A percentile compares a stretch with the other conserved stretches of the same genome.
These are phyloP conservation scores for Phengaris alcon DNA, from an alignment of 2,888 invertebrate genomes.

Conservation along the genomic window DNA sequence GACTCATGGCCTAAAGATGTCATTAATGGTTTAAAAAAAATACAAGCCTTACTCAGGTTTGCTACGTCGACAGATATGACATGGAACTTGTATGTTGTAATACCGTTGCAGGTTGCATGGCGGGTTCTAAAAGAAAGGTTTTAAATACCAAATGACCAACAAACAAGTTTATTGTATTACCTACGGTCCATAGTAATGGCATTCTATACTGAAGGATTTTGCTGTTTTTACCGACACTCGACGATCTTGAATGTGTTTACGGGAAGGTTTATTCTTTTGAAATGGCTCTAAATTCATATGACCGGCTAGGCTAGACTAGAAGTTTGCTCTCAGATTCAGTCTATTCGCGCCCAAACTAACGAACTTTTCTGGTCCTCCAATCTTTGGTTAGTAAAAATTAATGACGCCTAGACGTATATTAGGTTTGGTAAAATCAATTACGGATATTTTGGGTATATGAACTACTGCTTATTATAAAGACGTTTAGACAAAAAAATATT, in stretches of 20 bases:
- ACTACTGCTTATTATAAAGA: too few species aligned
- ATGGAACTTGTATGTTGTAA: not conserved
- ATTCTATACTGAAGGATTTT: not conserved
- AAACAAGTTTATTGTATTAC: not conserved
- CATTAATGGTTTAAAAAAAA: not conserved
- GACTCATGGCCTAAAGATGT: not conserved
- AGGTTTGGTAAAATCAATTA: too few species aligned
- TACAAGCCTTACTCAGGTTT: not conserved
- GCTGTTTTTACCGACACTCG: not conserved
- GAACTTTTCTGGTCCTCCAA: too few species aligned
- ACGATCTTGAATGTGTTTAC: not conserved
- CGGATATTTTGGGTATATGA: too few species aligned
- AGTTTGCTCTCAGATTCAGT: too few species aligned
- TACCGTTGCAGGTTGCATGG: not conserved
- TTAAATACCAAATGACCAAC: not conserved
- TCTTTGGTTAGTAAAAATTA: too few species aligned
- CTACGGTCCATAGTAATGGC: conserved; percentile 1
- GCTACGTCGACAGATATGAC: conserved; percentile 20
- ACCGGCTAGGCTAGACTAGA: too few species aligned
- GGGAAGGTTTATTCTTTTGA: not conserved
- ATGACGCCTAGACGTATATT: too few species aligned
- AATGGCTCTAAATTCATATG: not conserved
- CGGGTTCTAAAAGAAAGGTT: not conserved
- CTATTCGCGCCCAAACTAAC: too few species aligned
- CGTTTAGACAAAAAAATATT: too few species aligned